Percentiles rank a stretch among this genome's conserved stretches.
Evolutionary conservation across 1,140 invertebrate species (phyloP).

Genomic region (Aphelinus atriplicis): DNA sequence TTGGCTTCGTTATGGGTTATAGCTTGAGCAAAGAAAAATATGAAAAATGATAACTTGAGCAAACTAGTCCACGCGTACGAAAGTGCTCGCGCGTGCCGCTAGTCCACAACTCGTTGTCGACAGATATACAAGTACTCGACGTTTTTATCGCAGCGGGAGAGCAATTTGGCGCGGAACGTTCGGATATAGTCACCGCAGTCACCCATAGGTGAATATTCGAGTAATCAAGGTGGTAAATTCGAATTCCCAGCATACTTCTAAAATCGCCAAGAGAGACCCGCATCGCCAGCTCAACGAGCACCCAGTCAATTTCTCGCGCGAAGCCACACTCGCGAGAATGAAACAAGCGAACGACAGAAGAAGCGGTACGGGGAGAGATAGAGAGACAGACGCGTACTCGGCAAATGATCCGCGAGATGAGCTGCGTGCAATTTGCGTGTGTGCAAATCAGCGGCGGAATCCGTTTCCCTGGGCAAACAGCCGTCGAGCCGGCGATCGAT

Average conservation of each 20-base stretch:
- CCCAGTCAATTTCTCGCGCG: too few species aligned
- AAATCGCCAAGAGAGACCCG: too few species aligned
- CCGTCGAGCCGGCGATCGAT: constrained; percentile 13
- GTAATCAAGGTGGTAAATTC: too few species aligned
- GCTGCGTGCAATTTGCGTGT: too few species aligned
- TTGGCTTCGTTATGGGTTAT: background rate
- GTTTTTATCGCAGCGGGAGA: background rate
- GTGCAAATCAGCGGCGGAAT: constrained; percentile 37
- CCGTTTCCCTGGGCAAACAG: constrained; percentile 51
- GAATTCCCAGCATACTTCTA: too few species aligned
- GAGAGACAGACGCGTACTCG: background rate
- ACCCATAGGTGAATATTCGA: too few species aligned
- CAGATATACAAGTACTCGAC: too few species aligned
- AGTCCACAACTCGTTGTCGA: too few species aligned
- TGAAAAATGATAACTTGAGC: constrained; percentile 18
- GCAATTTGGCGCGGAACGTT: background rate
- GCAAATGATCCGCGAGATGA: constrained; percentile 32
- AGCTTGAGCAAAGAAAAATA: background rate
- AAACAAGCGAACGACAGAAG: background rate
- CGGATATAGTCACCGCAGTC: background rate
- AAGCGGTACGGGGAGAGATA: background rate
- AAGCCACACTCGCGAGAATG: too few species aligned
- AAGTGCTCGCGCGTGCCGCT: background rate
- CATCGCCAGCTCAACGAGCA: too few species aligned
- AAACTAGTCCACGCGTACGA: background rate